Conservation (phyloP, 2,113 vertebrate species). For the Barbus barbus region DNA sequence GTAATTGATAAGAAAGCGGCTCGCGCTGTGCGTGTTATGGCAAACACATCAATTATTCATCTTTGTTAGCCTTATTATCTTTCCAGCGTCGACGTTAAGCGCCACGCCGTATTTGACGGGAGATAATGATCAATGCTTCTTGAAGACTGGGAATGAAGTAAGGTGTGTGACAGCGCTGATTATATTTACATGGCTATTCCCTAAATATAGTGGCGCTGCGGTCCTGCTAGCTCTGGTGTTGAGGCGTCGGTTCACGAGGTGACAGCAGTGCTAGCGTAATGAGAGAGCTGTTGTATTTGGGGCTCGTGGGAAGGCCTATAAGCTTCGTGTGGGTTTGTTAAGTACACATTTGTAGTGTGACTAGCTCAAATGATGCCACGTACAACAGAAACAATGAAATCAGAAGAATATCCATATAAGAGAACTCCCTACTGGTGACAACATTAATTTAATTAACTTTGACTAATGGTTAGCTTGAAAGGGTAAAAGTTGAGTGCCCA, state of each 20-base stretch:
- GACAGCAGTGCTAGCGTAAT: constrained; percentile 55
- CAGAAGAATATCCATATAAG: neutral
- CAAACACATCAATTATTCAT: constrained; percentile 67
- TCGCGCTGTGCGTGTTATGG: constrained; percentile 37
- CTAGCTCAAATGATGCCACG: neutral
- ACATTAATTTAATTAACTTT: neutral
- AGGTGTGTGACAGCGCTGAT: constrained; percentile 61
- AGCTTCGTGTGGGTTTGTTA: constrained; percentile 48
- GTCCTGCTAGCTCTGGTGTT: constrained; percentile 54
- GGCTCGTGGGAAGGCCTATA: constrained; percentile 36
- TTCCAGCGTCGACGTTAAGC: constrained; percentile 50
- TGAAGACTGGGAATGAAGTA: constrained; percentile 53
- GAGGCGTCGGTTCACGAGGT: constrained; percentile 48
- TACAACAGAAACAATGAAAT: neutral
- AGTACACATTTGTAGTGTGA: constrained; percentile 28
- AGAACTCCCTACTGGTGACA: neutral
- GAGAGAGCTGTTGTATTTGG: constrained; percentile 47
- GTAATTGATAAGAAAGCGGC: constrained; percentile 58
- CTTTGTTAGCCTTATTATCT: constrained; percentile 56
- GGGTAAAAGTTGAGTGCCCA: neutral
- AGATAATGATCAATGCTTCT: constrained; percentile 64
- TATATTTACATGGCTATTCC: constrained; percentile 58
- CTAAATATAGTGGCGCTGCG: constrained; percentile 52
- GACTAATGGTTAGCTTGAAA: neutral
- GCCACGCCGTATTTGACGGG: constrained; percentile 55